Conservation (phyloP, 2,113 vertebrate genomes). For the Cepphus grylle region DNA sequence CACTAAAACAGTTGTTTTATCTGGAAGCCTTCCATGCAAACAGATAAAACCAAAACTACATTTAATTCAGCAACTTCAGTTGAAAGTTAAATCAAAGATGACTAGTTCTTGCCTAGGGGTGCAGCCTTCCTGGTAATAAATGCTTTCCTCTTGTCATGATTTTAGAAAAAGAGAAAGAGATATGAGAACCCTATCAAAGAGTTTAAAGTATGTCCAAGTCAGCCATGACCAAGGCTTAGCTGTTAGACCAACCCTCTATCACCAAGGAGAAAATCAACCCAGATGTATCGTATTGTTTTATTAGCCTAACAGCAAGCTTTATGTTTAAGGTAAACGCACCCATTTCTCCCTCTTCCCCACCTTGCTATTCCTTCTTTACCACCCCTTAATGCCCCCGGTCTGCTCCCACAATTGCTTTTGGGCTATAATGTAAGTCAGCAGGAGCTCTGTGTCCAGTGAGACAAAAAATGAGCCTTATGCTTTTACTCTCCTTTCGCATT, state of each 20-base stretch:
- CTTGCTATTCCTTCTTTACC: neutral
- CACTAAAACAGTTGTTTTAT: conserved; percentile 80
- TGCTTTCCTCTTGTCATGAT: conserved; percentile 78
- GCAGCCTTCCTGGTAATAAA: conserved; percentile 73
- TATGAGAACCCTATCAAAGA: conserved; percentile 64
- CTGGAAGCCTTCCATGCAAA: conserved; percentile 81
- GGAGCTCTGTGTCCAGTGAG: neutral
- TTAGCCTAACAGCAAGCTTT: neutral
- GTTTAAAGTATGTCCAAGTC: conserved; percentile 55
- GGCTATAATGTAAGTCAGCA: neutral
- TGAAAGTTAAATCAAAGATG: conserved; percentile 73
- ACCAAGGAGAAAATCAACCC: conserved; percentile 46
- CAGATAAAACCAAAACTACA: conserved; percentile 80
- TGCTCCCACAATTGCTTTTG: neutral
- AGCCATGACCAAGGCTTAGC: conserved; percentile 63
- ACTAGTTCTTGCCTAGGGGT: conserved; percentile 73
- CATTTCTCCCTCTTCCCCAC: neutral
- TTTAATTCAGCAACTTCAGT: conserved; percentile 67
- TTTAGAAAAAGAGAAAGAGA: conserved; percentile 56
- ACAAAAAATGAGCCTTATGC: neutral
- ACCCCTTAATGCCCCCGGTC: neutral
- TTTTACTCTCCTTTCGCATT: neutral
- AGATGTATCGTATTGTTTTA: neutral
- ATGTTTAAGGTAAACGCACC: neutral
- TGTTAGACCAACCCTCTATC: conserved; percentile 4